phyloP scores from a whole-genome alignment of 2,113 vertebrate species.

The Heterocephalus glaber region DNA sequence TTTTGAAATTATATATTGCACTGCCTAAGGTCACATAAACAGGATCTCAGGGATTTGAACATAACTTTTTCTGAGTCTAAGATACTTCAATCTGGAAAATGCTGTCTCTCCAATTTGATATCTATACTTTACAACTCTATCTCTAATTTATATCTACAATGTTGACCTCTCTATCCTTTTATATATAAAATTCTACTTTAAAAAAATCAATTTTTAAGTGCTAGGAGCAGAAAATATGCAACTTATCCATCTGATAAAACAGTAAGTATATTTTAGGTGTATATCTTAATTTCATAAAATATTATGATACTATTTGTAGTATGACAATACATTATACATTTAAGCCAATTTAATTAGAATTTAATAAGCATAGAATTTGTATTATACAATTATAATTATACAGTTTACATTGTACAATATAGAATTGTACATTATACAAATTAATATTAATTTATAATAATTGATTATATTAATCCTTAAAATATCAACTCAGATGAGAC shows the following conservation, averaged over 20 bases:
- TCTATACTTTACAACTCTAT: neutral
- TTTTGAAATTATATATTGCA: neutral
- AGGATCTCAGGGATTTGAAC: neutral
- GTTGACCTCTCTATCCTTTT: neutral
- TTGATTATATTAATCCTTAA: neutral
- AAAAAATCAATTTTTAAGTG: neutral
- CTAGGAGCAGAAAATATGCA: neutral
- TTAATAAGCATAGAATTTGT: neutral
- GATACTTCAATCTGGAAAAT: neutral
- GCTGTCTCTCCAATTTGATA: neutral
- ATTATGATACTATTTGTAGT: neutral
- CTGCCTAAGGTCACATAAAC: neutral
- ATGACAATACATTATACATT: neutral
- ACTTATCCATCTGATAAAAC: neutral
- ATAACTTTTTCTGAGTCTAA: neutral
- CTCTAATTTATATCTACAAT: neutral
- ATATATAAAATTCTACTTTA: neutral
- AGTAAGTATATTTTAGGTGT: neutral
- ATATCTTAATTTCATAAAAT: constrained; percentile 23
- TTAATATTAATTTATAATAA: neutral
- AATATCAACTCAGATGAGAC: neutral
- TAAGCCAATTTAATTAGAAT: constrained; percentile 17
- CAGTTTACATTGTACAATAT: too few species aligned
- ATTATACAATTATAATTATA: neutral
- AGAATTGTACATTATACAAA: neutral